Conservation (phyloP, 2,113 vertebrate species). For the Oryctolagus cuniculus region mOryCun1.1 NC_091439.1:133957001-133957500, state of each 20-base stretch:
- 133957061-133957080: neutral
- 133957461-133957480: neutral
- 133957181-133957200: neutral
- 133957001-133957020: slow-evolving; percentile 55
- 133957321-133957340: neutral
- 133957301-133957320: neutral
- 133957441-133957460: neutral
- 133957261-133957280: neutral
- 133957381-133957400: neutral
- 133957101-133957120: neutral
- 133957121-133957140: neutral
- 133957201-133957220: neutral
- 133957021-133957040: neutral
- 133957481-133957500: neutral
- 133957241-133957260: neutral
- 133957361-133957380: neutral
- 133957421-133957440: neutral
- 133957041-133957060: neutral
- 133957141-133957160: accelerated
- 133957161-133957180: neutral
- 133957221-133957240: neutral
- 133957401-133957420: neutral
- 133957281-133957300: neutral
- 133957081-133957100: neutral
- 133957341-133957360: neutral